Percentiles rank a stretch among this genome's conserved stretches.
Evolutionary conservation across 2,797 vertebrate species (phyloP).

Genomic region (Lindbergichthys nudifrons): DNA sequence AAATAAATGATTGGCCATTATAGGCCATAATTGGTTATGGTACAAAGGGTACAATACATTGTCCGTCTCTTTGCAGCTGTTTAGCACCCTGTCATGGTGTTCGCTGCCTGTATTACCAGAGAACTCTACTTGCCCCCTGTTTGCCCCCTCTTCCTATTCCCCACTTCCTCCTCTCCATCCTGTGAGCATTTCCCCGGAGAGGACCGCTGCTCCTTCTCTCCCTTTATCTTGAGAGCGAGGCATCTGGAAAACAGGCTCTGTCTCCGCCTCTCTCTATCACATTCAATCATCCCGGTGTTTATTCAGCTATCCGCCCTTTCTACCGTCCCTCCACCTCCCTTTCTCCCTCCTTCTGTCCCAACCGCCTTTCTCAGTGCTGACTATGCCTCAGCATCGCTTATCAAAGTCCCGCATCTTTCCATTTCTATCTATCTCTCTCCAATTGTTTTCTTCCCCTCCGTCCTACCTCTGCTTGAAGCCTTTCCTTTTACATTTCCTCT

Average conservation of each 20-base stretch:
- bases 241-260: constrained; percentile 73
- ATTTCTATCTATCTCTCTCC: constrained; percentile 42
- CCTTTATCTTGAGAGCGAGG: constrained; percentile 68
- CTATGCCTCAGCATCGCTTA: constrained; percentile 40
- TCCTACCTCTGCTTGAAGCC: constrained; percentile 27
- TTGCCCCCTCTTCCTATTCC: constrained; percentile 60
- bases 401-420: constrained; percentile 55
- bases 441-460: constrained; percentile 47
- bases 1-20: constrained; percentile 80
- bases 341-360: constrained; percentile 36
- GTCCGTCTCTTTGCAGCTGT: constrained; percentile 47
- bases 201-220: constrained; percentile 50
- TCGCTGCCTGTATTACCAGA: constrained; percentile 31
- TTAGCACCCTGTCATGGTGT: constrained; percentile 44
- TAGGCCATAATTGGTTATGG: constrained; percentile 72
- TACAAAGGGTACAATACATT: constrained; percentile 63
- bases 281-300: constrained; percentile 72
- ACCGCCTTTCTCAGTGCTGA: constrained; percentile 17
- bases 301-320: constrained; percentile 65
- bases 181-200: constrained; percentile 63
- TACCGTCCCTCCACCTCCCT: constrained; percentile 44
- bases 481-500: constrained; percentile 42
- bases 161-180: constrained; percentile 52
- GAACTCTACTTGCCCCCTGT: constrained; percentile 59
- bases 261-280: constrained; percentile 74